These are phyloP conservation scores for Pipistrellus pipistrellus DNA, from an alignment of 2,797 vertebrate genomes.

Conservation along the genomic window DNA sequence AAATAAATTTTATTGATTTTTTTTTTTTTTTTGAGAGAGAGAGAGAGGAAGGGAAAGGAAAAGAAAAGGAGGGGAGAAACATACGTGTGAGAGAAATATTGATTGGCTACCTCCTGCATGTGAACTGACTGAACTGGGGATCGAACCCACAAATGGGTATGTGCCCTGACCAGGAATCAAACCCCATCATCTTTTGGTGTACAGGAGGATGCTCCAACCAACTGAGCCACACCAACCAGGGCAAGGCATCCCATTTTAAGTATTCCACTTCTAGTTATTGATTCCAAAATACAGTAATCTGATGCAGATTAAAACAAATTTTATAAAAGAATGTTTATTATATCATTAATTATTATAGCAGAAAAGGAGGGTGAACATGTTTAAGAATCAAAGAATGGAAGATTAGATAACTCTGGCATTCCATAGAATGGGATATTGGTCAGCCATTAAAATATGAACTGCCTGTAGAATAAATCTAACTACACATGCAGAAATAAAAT, in stretches of 20 bases:
- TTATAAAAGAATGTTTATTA: background rate
- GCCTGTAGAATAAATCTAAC: background rate
- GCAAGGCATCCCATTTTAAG: background rate
- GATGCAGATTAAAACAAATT: background rate
- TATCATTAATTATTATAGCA: background rate
- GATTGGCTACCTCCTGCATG: too few relatives aligned
- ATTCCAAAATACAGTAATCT: background rate
- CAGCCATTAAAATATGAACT: background rate
- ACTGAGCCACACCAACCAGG: too few relatives aligned
- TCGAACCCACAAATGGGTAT: too few relatives aligned
- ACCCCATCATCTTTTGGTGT: too few relatives aligned
- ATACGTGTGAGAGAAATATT: too few relatives aligned
- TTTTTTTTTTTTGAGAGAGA: too few relatives aligned
- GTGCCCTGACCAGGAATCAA: too few relatives aligned
- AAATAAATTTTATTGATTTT: background rate
- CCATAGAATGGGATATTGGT: background rate
- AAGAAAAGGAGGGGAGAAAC: too few relatives aligned
- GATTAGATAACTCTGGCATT: background rate
- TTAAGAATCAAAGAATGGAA: background rate
- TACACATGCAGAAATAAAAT: conserved; percentile 5
- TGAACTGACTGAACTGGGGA: too few relatives aligned
- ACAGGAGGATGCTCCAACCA: too few relatives aligned
- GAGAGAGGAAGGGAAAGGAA: too few relatives aligned
- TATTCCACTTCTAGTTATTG: background rate
- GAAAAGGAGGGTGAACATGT: background rate